Base-by-base conservation (phyloP, 2,113 vertebrate species). In the Atractosteus spatula region DNA sequence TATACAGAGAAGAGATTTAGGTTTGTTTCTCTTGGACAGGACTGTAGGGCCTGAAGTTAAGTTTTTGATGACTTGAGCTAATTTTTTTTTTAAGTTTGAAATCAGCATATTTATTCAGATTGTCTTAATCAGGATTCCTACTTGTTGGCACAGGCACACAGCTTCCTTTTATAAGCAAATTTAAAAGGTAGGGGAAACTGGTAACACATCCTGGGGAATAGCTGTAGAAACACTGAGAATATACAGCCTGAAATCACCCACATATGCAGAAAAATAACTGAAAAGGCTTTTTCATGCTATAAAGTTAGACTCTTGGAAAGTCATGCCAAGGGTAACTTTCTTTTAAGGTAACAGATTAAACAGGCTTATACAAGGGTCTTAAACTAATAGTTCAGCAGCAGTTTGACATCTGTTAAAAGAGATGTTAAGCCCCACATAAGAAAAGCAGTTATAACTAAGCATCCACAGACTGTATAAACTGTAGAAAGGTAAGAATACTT, bases 231-330 rank as follows among this genome's bases (percentile, higher is more conserved):
- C 56, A 8, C 11, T 14, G 4, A 59, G 4, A 8, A 14, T 59
- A n/a, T 59, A 12, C 56, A 12, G 56, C 56, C 11, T 11, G 56
- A 10, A 10, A 56, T 65, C 65, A 66, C 55, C 56, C 61, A 80
- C 83, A 83, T 83, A 78, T 81, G 80, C 62, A 70, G 70, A 78
- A 66, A 82, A 77, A 80, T 76, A 80, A 80, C 75, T 83, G 56
- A 67, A 86, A 84, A 85, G 78, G 45, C 62, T 76, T 77, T 82
- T 78, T 81, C 81, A 78, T 85, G 81, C 81, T 84, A 85, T 75
- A 79, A 78, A 71, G 78, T 87, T 88, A 81, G 85, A 75, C 80
- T 86, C 85, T 83, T 80, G 55, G 43, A 59, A 55, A 78, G 72
- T 82, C 81, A 81, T 74, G 66, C 13, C 29, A 29, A 29, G 29